These are phyloP conservation scores for Drosophila fuyamai DNA, from an alignment of 1,140 invertebrate species.

Conservation along the genomic window DNA sequence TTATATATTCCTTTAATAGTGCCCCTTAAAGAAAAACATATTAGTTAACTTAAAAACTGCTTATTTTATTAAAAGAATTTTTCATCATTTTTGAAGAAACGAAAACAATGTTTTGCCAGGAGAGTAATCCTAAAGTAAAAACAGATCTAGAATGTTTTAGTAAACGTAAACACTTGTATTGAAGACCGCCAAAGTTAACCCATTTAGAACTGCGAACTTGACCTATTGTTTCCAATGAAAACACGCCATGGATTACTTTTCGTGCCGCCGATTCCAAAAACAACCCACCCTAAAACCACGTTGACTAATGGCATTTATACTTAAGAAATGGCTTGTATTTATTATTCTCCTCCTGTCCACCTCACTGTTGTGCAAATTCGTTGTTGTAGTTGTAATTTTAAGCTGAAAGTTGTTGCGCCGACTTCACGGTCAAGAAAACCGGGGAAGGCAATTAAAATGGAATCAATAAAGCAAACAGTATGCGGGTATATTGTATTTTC, in stretches of 20 bases:
- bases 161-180: not conserved
- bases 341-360: constrained; percentile 17
- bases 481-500: constrained; percentile 47
- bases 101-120: no score
- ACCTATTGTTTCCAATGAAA: constrained; percentile 8
- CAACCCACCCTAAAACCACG: constrained; percentile 11
- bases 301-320: constrained; percentile 72
- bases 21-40: no score
- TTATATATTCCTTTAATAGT: no score
- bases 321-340: constrained; percentile 56
- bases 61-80: no score
- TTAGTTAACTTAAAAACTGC: no score
- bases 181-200: not conserved
- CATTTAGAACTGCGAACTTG: not conserved
- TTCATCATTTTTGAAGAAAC: no score
- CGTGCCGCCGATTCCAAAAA: not conserved
- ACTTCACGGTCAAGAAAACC: constrained; percentile 31
- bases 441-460: constrained; percentile 18
- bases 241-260: not conserved
- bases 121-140: no score
- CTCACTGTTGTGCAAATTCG: constrained; percentile 38
- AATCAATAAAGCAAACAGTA: constrained; percentile 64
- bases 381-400: constrained; percentile 72
- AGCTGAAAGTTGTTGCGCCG: constrained; percentile 51
- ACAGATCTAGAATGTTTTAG: not conserved